phyloP scores from a whole-genome alignment of 2,113 vertebrate genomes.

The Salvelinus namaycush region DNA sequence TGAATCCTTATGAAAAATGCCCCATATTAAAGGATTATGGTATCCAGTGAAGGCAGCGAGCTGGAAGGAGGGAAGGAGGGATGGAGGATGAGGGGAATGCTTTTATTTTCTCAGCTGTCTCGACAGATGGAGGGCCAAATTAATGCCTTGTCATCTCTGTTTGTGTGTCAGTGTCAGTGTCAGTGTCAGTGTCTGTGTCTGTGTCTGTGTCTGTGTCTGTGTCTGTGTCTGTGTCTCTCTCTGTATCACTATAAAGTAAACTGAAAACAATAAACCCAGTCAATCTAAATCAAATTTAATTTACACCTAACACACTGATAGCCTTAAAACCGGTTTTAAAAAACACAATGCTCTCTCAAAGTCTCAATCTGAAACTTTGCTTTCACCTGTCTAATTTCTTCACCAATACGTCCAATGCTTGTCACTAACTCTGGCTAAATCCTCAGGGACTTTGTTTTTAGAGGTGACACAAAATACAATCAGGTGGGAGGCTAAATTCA shows the following conservation, averaged over 20 bases:
- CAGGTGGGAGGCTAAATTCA: slow-evolving; percentile 63
- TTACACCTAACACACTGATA: background rate
- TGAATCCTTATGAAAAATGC: slow-evolving; percentile 75
- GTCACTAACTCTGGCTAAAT: slow-evolving; percentile 11
- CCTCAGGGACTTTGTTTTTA: slow-evolving; percentile 36
- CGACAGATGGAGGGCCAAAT: slow-evolving; percentile 41
- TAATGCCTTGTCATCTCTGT: slow-evolving; percentile 51
- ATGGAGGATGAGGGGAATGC: slow-evolving; percentile 13
- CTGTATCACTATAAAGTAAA: background rate
- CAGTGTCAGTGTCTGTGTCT: background rate
- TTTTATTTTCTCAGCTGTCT: slow-evolving; percentile 23
- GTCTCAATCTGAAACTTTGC: slow-evolving; percentile 38
- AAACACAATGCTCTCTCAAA: background rate
- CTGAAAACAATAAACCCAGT: background rate
- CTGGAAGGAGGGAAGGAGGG: slow-evolving; percentile 39
- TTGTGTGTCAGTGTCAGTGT: background rate
- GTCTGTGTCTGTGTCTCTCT: background rate
- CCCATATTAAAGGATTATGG: slow-evolving; percentile 55
- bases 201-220: background rate
- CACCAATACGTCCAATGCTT: background rate
- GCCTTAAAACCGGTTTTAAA: background rate
- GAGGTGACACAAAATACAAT: slow-evolving; percentile 75
- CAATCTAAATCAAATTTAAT: background rate
- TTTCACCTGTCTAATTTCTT: slow-evolving; percentile 13
- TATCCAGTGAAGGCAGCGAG: slow-evolving; percentile 34